Base-by-base conservation (phyloP, 2,113 vertebrate genomes). In the Epinephelus moara region DNA sequence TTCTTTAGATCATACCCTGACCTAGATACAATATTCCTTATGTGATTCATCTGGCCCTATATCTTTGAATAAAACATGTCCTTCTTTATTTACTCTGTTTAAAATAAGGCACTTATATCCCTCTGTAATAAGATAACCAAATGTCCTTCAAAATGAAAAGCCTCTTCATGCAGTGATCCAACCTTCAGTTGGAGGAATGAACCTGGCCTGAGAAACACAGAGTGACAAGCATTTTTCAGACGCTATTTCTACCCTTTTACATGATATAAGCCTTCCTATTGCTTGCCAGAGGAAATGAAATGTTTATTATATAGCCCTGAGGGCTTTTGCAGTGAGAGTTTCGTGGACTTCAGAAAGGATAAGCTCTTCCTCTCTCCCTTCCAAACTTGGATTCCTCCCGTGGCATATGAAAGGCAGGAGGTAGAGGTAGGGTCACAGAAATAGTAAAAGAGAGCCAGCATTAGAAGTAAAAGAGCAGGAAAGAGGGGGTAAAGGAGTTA, bases 221-320 rank as follows among this genome's bases (percentile, higher is more conserved):
- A 94, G 88, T 75, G 83, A 88, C 83, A 80, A 88, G 77, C 86
- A 85, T 89, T 89, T 89, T 86, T 90, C 60, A 80, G 80, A 62
- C 23, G 42, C 84, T 82, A 85, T 87, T 89, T 86, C 82, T 89
- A 71, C 84, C 81, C 81, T 88, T 93, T 93, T 91, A 93, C 93
- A 93, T 95, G 86, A 89, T 89, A 90, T 90, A 93, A 93, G 86
- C 91, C 86, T 87, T 93, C 84, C 88, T 85, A 84, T 91, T 91
- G 89, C 92, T 91, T 89, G 90, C 87, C 89, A 94, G 90, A 94
- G 95, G 94, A 95, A 95, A 95, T 95, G 60, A 95, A 95, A 95
- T 94, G 94, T 95, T 95, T 95, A 93, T 94, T 91, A 92, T 93
- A 79, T 77, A 86, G 77, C 88, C 92, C 91, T 52, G 49, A 71